Percentiles rank a stretch among this genome's conserved stretches.
Evolutionary conservation across 2,113 vertebrate species (phyloP).

Genomic region (Pao palembangensis): DNA sequence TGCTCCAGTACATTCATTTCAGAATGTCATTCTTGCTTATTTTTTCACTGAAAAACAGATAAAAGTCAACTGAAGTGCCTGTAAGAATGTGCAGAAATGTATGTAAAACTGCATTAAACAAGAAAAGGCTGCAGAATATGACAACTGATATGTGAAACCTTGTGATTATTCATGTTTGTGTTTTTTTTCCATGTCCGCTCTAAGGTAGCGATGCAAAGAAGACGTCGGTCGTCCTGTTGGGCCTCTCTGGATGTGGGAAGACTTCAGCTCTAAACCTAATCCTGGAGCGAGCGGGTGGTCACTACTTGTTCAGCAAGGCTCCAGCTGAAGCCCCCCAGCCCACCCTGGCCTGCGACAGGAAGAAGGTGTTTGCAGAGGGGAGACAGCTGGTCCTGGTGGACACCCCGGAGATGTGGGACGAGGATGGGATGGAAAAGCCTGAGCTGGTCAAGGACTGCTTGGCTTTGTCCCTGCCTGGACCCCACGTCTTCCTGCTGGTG

Average conservation of each 20-base stretch:
- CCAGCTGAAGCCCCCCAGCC: background rate
- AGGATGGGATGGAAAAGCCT: slow-evolving; percentile 33
- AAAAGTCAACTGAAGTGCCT: too few species aligned
- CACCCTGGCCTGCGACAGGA: slow-evolving; percentile 26
- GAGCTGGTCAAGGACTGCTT: slow-evolving; percentile 50
- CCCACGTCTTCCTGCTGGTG: slow-evolving; percentile 48
- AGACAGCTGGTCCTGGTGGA: slow-evolving; percentile 41
- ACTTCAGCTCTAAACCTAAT: slow-evolving; percentile 39
- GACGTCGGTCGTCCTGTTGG: slow-evolving; percentile 40
- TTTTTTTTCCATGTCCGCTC: background rate
- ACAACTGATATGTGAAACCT: too few species aligned
- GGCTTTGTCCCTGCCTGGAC: slow-evolving; percentile 42
- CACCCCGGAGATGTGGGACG: slow-evolving; percentile 55
- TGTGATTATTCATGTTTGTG: background rate
- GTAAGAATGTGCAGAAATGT: too few species aligned
- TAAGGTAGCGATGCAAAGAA: slow-evolving; percentile 21
- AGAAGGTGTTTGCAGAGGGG: slow-evolving; percentile 17
- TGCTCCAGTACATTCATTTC: too few species aligned
- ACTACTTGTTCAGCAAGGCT: slow-evolving; percentile 1
- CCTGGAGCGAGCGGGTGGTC: slow-evolving; percentile 24
- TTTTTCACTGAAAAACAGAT: too few species aligned
- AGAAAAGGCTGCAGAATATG: too few species aligned
- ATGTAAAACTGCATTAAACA: too few species aligned
- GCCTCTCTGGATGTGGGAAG: slow-evolving; percentile 55
- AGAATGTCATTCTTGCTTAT: too few species aligned